These are phyloP conservation scores for Camponotus pennsylvanicus DNA, from an alignment of 1,140 invertebrate genomes.

Conservation along the genomic window DNA sequence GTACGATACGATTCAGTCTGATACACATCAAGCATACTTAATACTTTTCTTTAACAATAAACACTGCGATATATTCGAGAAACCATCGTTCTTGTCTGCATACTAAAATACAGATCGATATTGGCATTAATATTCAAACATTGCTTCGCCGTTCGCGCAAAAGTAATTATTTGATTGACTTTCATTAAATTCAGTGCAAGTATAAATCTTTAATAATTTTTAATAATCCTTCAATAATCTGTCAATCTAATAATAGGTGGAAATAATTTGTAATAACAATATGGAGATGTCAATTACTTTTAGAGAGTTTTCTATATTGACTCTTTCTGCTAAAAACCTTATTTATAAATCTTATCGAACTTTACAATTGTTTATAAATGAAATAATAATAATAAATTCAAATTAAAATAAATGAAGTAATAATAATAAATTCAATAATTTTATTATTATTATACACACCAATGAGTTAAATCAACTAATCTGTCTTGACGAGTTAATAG, in stretches of 20 bases:
- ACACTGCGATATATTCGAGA: background rate
- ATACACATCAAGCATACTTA: background rate
- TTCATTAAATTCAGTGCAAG: slow-evolving; percentile 13
- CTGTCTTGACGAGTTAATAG: background rate
- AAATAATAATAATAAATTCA: background rate
- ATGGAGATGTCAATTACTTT: background rate
- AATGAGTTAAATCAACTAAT: background rate
- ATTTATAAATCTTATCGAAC: background rate
- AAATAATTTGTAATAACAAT: background rate
- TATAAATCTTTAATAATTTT: background rate
- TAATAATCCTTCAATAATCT: background rate
- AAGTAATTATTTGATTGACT: background rate
- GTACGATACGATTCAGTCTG: background rate
- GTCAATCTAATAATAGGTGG: no score
- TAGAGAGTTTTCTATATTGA: background rate
- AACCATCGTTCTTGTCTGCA: slow-evolving; percentile 1
- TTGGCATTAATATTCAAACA: slow-evolving; percentile 24
- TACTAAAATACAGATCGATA: slow-evolving; percentile 7
- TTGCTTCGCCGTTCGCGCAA: background rate
- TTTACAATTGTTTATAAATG: background rate
- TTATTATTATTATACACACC: background rate
- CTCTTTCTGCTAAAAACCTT: background rate
- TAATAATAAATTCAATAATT: no score
- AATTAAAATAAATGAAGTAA: background rate
- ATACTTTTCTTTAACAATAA: slow-evolving; percentile 44